Evolutionary conservation across 2,888 invertebrate genomes (phyloP), one percentile per base, ranked within the genome.

Genomic region (Spialia ferax): DNA sequence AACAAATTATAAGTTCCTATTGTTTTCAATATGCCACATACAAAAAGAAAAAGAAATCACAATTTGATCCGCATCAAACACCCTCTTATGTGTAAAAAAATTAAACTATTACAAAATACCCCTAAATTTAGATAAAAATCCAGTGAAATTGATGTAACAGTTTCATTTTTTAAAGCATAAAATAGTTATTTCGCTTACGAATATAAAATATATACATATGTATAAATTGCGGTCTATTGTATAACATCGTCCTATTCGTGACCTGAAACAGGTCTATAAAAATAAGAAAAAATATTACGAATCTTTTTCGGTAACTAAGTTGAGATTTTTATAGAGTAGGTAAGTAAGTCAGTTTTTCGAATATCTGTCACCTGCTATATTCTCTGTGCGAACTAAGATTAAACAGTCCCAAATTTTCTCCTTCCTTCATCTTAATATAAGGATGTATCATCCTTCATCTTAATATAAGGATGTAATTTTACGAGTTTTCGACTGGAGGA

Each of bases 121-220:
- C 29, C 18, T 54, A 26, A 54, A 56, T n/a, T 20, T 56, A 20
- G 35, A 5, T 29, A 35, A 32, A 45, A 26, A 26, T 52, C 52
- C 61, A 50, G 22, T 23, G 3, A 42, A 38, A 26, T 38, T 15
- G 15, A 38, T 22, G 3, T 13, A 3, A 45, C 23, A n/a, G 52
- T 26, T 52, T 50, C 26, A 15, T 54, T 20, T 38, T 35, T 13
- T 20, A 63, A 70, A 64, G 68, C 83, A 81, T 87, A 89, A 82
- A 82, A 87, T 88, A 88, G 84, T 83, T 85, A 83, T 77, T 76
- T 78, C 83, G 85, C 77, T 86, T 32, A 55, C 18, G 35, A 45
- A 50, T 61, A 61, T 60, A 60, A 59, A 55, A 45, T 55, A 45
- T 61, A 42, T 67, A 45, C 48, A 45, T 61, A 42, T 67, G 67